Evolutionary conservation across 2,797 vertebrate genomes (phyloP), one percentile per base, ranked within the genome.

Genomic region (Sardinella longiceps): DNA sequence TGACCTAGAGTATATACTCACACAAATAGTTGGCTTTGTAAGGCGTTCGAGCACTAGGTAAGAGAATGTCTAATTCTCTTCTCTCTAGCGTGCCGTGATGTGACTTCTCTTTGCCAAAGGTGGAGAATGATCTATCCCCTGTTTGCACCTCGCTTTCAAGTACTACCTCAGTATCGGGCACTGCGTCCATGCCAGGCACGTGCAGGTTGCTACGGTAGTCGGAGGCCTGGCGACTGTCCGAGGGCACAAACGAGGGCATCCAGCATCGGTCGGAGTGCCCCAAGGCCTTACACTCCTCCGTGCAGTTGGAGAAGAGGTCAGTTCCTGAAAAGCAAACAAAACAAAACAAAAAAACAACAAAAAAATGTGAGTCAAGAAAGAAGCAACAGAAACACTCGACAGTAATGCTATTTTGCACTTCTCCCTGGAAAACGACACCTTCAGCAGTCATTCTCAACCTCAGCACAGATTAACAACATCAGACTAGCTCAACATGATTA

Each of bases 131-230:
- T 93, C 97, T 97, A 96, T 99, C 97, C 91, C 94, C 96, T 66
- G 97, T 95, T 91, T 95, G 95, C 94, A 96, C 96, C 84, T 96
- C 95, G 86, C 95, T 93, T 92, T 96, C 96, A 94, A 97, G 88
- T 94, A 97, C 97, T 96, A 99, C 98, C 93, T 99, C 98, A 90
- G 97, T 97, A 96, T 99, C 97, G 87, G 98, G 98, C 93, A 99
- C 97, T 7, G 98, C 97, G 91, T 99, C 98, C 98, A 99, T 99
- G 92, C 98, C 98, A 2, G 98, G 98, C 53, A 99, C 98, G 39
- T 99, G 98, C 90, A 99, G 96, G 92, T 99, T 99, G 95, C 98
- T 99, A 94, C 98, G 98, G 90, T 99, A 99, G 94, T 99, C 98
- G 0, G 97, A 97, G 84, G 97, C 98, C 93, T 99, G 98, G 89